phyloP scores from a whole-genome alignment of 2,797 vertebrate genomes.

The Sebastiscus tertius region DNA sequence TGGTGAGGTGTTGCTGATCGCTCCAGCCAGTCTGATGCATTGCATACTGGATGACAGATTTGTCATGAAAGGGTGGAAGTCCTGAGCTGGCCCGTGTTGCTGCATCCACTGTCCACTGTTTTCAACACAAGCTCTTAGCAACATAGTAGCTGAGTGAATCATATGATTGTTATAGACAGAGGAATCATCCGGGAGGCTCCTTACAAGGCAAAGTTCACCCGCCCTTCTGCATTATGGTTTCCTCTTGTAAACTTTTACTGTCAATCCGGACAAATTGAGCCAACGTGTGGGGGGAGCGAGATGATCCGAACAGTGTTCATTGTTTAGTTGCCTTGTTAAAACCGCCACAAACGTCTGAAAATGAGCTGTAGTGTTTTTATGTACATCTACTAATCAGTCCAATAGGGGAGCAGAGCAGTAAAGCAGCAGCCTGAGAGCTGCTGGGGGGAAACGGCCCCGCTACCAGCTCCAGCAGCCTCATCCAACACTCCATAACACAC shows the following conservation, averaged over 20 bases:
- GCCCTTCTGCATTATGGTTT: slow-evolving; percentile 32
- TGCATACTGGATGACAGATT: slow-evolving; percentile 64
- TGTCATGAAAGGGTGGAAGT: slow-evolving; percentile 66
- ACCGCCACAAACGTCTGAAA: slow-evolving; percentile 57
- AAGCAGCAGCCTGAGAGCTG: slow-evolving; percentile 41
- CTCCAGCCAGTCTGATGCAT: slow-evolving; percentile 38
- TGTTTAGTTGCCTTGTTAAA: slow-evolving; percentile 67
- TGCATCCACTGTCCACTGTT: slow-evolving; percentile 65
- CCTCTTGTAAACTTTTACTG: slow-evolving; percentile 51
- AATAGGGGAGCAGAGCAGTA: slow-evolving; percentile 41
- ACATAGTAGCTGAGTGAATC: slow-evolving; percentile 67
- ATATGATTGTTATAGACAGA: slow-evolving; percentile 61
- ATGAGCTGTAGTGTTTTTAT: slow-evolving; percentile 65
- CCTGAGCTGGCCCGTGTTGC: slow-evolving; percentile 51
- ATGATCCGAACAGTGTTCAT: slow-evolving; percentile 51
- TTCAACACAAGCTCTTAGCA: slow-evolving; percentile 76
- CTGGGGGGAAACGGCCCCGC: slow-evolving; percentile 8
- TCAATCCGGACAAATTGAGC: slow-evolving; percentile 45
- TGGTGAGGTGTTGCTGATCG: slow-evolving; percentile 55
- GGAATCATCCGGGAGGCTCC: slow-evolving; percentile 46
- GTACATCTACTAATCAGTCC: slow-evolving; percentile 65
- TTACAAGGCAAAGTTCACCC: slow-evolving; percentile 58
- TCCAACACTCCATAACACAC: slow-evolving; percentile 43
- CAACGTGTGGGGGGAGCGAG: slow-evolving; percentile 42
- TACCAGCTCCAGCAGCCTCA: slow-evolving; percentile 6